Percentiles rank a stretch among this genome's conserved stretches.
Conservation (phyloP, 2,113 vertebrate species). For the Ictidomys tridecemlineatus region DNA sequence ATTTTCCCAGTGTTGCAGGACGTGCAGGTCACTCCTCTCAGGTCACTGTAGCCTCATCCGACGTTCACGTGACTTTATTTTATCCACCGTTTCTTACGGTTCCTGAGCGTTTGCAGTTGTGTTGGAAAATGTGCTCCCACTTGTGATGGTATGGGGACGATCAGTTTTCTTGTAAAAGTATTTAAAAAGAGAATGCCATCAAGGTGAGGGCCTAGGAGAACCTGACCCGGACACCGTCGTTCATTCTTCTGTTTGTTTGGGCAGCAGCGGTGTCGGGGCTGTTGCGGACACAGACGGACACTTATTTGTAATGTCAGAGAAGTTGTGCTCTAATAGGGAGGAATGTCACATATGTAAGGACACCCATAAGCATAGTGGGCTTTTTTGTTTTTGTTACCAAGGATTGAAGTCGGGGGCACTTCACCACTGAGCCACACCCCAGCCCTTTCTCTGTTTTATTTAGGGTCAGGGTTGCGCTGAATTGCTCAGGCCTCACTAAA, state of each 20-base stretch:
- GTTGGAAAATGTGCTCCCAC: background rate
- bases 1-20: background rate
- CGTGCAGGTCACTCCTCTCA: background rate
- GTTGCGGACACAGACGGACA: background rate
- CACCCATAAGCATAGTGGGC: accelerated
- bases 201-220: background rate
- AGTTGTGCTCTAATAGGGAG: background rate
- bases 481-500: too few relatives aligned
- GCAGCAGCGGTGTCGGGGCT: background rate
- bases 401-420: too few relatives aligned
- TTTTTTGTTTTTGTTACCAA: too few relatives aligned
- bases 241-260: background rate
- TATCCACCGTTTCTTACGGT: background rate
- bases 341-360: background rate
- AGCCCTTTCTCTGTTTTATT: too few relatives aligned
- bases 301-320: background rate
- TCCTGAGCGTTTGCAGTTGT: background rate
- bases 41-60: background rate
- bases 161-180: background rate
- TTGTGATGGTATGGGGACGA: background rate
- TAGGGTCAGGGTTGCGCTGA: too few relatives aligned
- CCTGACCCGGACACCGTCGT: background rate
- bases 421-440: too few relatives aligned
- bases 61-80: background rate
- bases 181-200: background rate